A percentile compares a stretch with the other conserved stretches of the same genome.
These are phyloP conservation scores for Mesorhabditis spiculigera DNA, from an alignment of 2,888 invertebrate species.

Conservation along the genomic window DNA sequence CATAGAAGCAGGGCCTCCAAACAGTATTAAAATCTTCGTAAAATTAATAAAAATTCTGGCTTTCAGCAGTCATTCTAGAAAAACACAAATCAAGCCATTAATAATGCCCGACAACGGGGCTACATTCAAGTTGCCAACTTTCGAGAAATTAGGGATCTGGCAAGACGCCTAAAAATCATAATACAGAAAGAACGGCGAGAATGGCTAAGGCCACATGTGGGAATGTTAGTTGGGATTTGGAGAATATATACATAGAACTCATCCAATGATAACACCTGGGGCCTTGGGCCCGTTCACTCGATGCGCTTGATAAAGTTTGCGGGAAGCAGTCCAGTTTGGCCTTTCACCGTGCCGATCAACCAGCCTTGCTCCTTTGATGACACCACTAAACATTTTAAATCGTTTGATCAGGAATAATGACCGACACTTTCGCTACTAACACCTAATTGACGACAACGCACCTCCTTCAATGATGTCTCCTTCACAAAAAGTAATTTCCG, in stretches of 20 bases:
- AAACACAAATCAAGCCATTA: neutral
- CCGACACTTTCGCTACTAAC: neutral
- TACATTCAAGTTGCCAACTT: too few relatives aligned
- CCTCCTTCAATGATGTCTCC: constrained; percentile 79
- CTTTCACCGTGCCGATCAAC: constrained; percentile 82
- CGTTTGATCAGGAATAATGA: neutral
- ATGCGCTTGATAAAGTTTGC: constrained; percentile 30
- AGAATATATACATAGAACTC: too few relatives aligned
- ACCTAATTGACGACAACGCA: too few relatives aligned
- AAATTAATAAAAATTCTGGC: neutral
- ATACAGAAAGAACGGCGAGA: too few relatives aligned
- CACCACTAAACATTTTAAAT: constrained; percentile 68
- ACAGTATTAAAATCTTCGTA: neutral
- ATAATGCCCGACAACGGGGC: too few relatives aligned
- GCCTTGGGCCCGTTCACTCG: too few relatives aligned
- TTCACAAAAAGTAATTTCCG: constrained; percentile 94
- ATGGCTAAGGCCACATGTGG: too few relatives aligned
- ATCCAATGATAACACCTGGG: too few relatives aligned
- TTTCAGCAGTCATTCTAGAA: constrained; percentile 1
- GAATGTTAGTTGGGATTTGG: too few relatives aligned
- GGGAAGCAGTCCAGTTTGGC: constrained; percentile 54
- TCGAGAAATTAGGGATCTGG: too few relatives aligned
- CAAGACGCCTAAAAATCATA: too few relatives aligned
- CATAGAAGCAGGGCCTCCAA: too few relatives aligned
- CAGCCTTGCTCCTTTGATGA: constrained; percentile 92